A percentile compares a stretch with the other conserved stretches of the same genome.
These are phyloP conservation scores for Lates calcarifer DNA, from an alignment of 2,113 vertebrate species.

Conservation along the genomic window DNA sequence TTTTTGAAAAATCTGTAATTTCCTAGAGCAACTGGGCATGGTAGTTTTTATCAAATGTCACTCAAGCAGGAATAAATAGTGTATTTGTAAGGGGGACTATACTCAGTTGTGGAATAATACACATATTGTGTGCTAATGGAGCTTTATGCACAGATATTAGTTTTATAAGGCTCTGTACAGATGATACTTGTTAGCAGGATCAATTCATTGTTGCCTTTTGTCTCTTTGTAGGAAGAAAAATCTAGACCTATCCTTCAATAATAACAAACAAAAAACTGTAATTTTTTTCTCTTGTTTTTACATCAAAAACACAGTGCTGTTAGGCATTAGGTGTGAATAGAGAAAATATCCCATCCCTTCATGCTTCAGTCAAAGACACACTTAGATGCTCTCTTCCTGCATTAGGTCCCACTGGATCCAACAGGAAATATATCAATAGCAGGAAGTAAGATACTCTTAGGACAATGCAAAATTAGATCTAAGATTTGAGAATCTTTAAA, in stretches of 20 bases:
- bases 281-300: not conserved
- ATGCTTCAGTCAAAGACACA: not conserved
- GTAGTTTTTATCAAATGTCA: not conserved
- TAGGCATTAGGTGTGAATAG: not conserved
- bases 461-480: not conserved
- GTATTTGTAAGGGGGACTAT: not conserved
- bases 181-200: not conserved
- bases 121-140: not conserved
- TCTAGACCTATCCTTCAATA: not conserved
- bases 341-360: not conserved
- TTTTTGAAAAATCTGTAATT: not conserved
- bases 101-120: not conserved
- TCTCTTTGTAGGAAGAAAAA: not conserved
- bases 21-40: not conserved
- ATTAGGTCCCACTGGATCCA: not conserved
- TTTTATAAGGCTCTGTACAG: not conserved
- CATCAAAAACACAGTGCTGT: not conserved
- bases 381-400: not conserved
- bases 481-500: conserved; percentile 5
- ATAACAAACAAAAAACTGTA: not conserved
- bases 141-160: not conserved
- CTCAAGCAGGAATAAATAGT: not conserved
- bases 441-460: not conserved
- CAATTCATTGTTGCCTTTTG: not conserved
- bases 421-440: not conserved